Conservation (phyloP, 2,888 invertebrate species). For the Sinohyriopsis cumingii region DNA sequence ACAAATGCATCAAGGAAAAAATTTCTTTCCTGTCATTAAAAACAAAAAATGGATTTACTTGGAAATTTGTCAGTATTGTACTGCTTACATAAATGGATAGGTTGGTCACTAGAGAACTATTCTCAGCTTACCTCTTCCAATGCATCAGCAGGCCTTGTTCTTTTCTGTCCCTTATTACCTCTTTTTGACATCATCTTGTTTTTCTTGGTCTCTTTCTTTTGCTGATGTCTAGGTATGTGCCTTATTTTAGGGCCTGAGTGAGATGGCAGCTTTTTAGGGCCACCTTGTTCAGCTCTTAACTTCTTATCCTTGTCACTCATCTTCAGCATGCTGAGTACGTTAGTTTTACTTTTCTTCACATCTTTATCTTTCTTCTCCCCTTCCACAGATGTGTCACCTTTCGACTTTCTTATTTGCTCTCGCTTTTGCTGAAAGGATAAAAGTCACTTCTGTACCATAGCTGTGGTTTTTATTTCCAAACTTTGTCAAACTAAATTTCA, state of each 20-base stretch:
- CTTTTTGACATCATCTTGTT: slow-evolving; percentile 10
- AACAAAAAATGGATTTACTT: no score
- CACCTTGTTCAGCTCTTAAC: slow-evolving; percentile 17
- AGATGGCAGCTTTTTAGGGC: slow-evolving; percentile 50
- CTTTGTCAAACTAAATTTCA: no score
- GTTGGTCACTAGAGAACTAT: no score
- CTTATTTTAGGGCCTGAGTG: slow-evolving; percentile 68
- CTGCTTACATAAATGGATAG: no score
- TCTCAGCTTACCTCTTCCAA: no score
- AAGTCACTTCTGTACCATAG: neutral
- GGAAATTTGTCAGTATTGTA: no score
- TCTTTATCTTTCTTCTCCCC: neutral
- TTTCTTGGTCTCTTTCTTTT: slow-evolving; percentile 15
- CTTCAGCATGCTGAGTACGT: slow-evolving; percentile 8
- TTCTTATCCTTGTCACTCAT: slow-evolving; percentile 26
- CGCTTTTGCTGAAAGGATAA: slow-evolving; percentile 7
- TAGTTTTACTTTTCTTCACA: slow-evolving; percentile 10
- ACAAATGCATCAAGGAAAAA: no score
- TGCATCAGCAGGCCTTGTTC: no score
- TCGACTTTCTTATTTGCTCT: slow-evolving; percentile 2
- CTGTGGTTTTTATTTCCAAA: no score
- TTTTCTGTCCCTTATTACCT: neutral
- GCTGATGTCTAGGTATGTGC: slow-evolving; percentile 51
- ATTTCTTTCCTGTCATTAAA: no score
- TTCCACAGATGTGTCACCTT: neutral